Evolutionary conservation across 2,113 vertebrate genomes (phyloP), one percentile per base, ranked within the genome.

Genomic region (Lamprotornis superbus): DNA sequence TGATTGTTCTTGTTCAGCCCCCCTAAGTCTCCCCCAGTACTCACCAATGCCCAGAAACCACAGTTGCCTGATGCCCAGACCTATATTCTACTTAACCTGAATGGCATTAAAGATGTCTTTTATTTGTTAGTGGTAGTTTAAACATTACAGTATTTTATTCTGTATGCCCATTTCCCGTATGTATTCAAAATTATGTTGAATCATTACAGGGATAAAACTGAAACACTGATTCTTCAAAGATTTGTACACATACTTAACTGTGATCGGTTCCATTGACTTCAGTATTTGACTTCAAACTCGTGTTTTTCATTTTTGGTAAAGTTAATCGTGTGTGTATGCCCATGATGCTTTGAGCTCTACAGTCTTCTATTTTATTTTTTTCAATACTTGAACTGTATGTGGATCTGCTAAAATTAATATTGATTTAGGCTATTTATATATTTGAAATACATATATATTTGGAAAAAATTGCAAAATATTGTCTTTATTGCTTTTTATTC

Each of bases 11-110:
- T 76, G 17, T 9, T 9, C 20, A 68, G 3, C 1, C 2, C 5
- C 11, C 2, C 10, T 15, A n/a, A 40, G 15, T 16, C 12, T 75
- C 6, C 2, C 5, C 3, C 1, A 0, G 33, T 5, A 5, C 3
- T 59, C 19, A 22, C 6, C 10, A 56, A 18, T 15, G 14, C 12
- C 14, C 33, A 83, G 25, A 16, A 63, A 35, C 14, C 23, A 25
- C 37, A 61, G 13, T 1, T 33, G 21, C 11, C 28, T 73, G 33
- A 25, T 46, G 5, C 6, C 10, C 1, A 0, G 9, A 37, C 2
- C 6, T 67, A 7, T 40, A 40, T 60, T 50, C 24, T 30, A 15
- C 14, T 19, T 28, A 47, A 65, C 4, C 2, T 53, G 14, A 10
- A 14, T 5, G 5, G 27, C 52, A 55, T 57, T 35, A 59, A 67